A percentile compares a stretch with the other conserved stretches of the same genome.
phyloP scores from a whole-genome alignment of 1,140 invertebrate genomes.

The Lordiphosa mommai region DNA sequence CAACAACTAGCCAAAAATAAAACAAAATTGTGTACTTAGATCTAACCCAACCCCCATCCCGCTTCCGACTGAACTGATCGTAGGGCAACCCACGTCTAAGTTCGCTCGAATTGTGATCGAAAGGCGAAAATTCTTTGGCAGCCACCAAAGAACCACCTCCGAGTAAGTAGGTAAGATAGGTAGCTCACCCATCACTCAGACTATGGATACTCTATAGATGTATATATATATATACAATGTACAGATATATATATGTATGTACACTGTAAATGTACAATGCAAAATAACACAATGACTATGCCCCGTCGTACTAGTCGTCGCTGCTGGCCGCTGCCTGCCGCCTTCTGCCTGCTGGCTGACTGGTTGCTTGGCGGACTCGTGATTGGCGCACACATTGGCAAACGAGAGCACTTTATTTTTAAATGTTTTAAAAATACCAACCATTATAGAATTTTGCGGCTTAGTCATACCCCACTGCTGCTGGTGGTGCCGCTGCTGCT shows the following conservation, averaged over 20 bases:
- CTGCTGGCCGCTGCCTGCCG: constrained; percentile 1
- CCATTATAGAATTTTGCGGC: constrained; percentile 70
- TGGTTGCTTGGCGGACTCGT: constrained; percentile 44
- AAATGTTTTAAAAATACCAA: constrained; percentile 73
- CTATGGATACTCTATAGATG: background rate
- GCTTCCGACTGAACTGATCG: too few species aligned
- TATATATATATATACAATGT: background rate
- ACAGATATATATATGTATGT: constrained; percentile 1
- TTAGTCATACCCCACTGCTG: constrained; percentile 56
- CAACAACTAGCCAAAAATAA: constrained; percentile 36
- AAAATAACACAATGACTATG: constrained; percentile 5
- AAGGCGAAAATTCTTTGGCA: constrained; percentile 3
- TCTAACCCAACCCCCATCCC: background rate
- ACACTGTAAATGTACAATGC: background rate
- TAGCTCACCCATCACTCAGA: background rate
- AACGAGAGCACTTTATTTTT: constrained; percentile 77
- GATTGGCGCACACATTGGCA: constrained; percentile 75
- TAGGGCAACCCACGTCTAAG: too few species aligned
- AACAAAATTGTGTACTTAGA: constrained; percentile 27
- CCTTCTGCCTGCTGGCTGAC: too few species aligned
- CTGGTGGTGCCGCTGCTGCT: background rate
- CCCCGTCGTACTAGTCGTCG: background rate
- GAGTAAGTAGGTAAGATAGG: background rate
- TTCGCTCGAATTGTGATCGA: background rate
- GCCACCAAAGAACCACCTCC: background rate